Percentiles rank a stretch among this genome's conserved stretches.
phyloP scores from a whole-genome alignment of 2,113 vertebrate genomes.

The Halcyon malimbica region DNA sequence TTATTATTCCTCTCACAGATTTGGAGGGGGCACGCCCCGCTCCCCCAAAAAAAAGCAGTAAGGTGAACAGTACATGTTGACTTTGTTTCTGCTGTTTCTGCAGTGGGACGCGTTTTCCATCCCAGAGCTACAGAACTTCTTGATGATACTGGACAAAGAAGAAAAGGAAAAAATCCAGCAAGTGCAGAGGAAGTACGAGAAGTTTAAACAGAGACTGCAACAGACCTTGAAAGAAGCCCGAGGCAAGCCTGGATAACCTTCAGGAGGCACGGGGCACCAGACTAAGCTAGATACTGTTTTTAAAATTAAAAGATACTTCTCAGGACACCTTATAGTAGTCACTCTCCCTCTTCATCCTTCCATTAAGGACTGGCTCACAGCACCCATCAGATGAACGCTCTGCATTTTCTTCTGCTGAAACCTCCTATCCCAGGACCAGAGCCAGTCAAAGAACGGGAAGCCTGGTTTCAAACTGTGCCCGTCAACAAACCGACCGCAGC shows the following conservation, averaged over 20 bases:
- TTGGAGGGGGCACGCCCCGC: background rate
- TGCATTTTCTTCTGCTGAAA: background rate
- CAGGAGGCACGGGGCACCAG: background rate
- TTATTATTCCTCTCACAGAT: background rate
- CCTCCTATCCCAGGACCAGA: background rate
- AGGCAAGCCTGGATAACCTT: conserved; percentile 78
- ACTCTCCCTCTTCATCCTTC: background rate
- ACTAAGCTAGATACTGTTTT: conserved; percentile 62
- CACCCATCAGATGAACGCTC: background rate
- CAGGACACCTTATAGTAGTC: conserved; percentile 66
- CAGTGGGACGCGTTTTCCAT: conserved; percentile 98
- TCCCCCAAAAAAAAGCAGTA: background rate
- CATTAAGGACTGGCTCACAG: conserved; percentile 9
- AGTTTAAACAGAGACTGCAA: conserved; percentile 86
- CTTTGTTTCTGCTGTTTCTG: background rate
- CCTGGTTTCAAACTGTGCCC: background rate
- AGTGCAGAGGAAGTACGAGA: conserved; percentile 85
- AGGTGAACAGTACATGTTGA: background rate
- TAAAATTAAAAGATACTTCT: conserved; percentile 69
- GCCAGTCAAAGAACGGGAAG: background rate
- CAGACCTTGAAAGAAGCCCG: conserved; percentile 80
- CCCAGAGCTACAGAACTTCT: conserved; percentile 96
- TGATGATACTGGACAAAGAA: conserved; percentile 91
- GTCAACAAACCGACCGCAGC: background rate
- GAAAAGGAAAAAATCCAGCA: conserved; percentile 89